These are phyloP conservation scores for Sinodicranocentrus sp. DNA, from an alignment of 2,888 invertebrate genomes.

Conservation along the genomic window DNA sequence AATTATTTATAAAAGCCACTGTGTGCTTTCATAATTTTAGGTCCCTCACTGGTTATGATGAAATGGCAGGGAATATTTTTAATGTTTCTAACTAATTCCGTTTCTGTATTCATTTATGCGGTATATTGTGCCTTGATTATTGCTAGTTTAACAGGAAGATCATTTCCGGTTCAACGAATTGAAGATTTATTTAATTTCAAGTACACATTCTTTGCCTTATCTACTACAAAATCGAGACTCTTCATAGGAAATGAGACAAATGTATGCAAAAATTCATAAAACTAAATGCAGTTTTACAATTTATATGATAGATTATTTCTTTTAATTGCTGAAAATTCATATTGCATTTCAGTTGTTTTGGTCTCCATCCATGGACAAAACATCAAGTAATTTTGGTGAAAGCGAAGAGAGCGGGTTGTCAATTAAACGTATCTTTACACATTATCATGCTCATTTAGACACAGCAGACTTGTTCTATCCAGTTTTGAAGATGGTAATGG, in stretches of 20 bases:
- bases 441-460: slow-evolving; percentile 31
- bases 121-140: slow-evolving; percentile 34
- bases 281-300: no score
- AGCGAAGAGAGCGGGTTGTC: neutral
- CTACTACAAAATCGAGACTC: neutral
- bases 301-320: no score
- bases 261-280: neutral
- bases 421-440: slow-evolving; percentile 10
- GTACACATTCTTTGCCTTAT: slow-evolving; percentile 33
- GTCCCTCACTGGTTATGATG: neutral
- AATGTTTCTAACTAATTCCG: neutral
- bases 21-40: no score
- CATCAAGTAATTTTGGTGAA: no score
- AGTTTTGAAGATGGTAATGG: neutral
- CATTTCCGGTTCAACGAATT: neutral
- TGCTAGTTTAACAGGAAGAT: slow-evolving; percentile 1
- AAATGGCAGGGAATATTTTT: slow-evolving; percentile 30
- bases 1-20: neutral
- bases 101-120: neutral
- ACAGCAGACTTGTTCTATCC: slow-evolving; percentile 30
- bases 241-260: slow-evolving; percentile 3
- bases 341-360: neutral
- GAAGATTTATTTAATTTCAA: slow-evolving; percentile 2
- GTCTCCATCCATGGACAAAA: neutral
- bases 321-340: no score